These are phyloP conservation scores for Turritopsis rubra DNA, from an alignment of 30 jellyfish, hydroid and myxozoan genomes.

Conservation along the genomic window DNA sequence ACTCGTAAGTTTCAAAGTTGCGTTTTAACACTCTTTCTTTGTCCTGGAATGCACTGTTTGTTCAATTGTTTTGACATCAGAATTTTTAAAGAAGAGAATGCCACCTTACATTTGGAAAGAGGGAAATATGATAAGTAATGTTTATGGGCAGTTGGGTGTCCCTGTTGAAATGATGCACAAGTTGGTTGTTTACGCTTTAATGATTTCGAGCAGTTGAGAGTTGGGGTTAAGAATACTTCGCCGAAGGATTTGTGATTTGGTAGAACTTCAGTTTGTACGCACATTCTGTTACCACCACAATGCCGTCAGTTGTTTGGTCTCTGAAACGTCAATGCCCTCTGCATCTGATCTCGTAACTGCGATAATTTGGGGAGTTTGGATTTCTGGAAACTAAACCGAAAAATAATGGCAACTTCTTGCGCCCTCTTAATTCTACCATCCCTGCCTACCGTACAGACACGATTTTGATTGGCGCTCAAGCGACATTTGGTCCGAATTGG, in stretches of 20 bases:
- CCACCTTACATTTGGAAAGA: background rate
- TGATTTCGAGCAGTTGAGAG: background rate
- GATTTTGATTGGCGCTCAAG: too few species aligned
- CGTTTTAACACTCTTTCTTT: background rate
- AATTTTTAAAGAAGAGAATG: background rate
- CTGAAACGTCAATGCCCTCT: too few species aligned
- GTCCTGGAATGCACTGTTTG: background rate
- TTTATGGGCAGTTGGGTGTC: background rate
- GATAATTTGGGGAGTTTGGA: too few species aligned
- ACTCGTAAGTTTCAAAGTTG: background rate
- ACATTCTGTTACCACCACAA: background rate
- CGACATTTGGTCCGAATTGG: background rate
- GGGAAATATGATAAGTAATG: background rate
- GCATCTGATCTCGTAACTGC: too few species aligned
- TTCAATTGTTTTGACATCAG: background rate
- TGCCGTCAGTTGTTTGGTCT: too few species aligned
- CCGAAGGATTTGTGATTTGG: background rate
- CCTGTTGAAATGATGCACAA: background rate
- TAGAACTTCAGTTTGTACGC: background rate
- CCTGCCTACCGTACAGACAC: too few species aligned
- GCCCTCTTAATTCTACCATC: too few species aligned
- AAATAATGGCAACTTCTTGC: too few species aligned
- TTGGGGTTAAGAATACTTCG: background rate
- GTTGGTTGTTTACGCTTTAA: background rate
- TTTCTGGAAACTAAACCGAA: too few species aligned